A percentile compares a stretch with the other conserved stretches of the same genome.
Evolutionary conservation across 2,888 invertebrate species (phyloP).

Genomic region (Synanthedon myopaeformis): DNA sequence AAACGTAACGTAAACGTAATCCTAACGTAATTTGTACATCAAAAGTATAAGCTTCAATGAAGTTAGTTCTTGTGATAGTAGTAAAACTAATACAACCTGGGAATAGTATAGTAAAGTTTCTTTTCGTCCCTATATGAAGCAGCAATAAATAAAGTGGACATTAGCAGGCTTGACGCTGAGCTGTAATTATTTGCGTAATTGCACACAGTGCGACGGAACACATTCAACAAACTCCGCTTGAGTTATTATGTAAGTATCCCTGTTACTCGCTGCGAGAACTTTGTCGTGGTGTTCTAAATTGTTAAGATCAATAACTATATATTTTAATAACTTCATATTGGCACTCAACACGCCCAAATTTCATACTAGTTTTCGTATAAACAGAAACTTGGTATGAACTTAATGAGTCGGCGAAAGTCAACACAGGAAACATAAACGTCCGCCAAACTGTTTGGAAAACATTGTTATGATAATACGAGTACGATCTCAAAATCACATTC

Average conservation of each 20-base stretch:
- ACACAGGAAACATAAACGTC: constrained; percentile 28
- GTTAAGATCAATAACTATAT: constrained; percentile 4
- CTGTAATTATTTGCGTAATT: constrained; percentile 63
- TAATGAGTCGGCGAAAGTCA: constrained; percentile 48
- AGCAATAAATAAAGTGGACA: constrained; percentile 36
- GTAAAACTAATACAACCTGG: constrained; percentile 3
- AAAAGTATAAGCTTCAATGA: neutral
- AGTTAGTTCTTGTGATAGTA: neutral
- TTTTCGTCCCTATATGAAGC: constrained; percentile 23
- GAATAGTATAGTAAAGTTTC: constrained; percentile 36
- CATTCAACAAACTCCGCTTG: constrained; percentile 32
- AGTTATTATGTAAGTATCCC: constrained; percentile 50
- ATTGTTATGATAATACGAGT: constrained; percentile 27
- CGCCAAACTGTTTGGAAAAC: constrained; percentile 32
- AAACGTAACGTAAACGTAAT: too few relatives aligned
- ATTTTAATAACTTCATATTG: constrained; percentile 1
- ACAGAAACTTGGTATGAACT: constrained; percentile 38
- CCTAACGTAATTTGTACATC: too few relatives aligned
- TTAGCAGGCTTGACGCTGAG: constrained; percentile 36
- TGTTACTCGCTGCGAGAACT: constrained; percentile 10
- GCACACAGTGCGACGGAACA: constrained; percentile 27
- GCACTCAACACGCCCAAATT: too few relatives aligned
- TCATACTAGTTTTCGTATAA: constrained; percentile 11
- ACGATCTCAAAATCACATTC: constrained; percentile 15
- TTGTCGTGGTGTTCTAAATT: neutral